Percentiles rank a stretch among this genome's conserved stretches.
phyloP scores from a whole-genome alignment of 2,888 invertebrate genomes.

The Ormyrus pomaceus region DNA sequence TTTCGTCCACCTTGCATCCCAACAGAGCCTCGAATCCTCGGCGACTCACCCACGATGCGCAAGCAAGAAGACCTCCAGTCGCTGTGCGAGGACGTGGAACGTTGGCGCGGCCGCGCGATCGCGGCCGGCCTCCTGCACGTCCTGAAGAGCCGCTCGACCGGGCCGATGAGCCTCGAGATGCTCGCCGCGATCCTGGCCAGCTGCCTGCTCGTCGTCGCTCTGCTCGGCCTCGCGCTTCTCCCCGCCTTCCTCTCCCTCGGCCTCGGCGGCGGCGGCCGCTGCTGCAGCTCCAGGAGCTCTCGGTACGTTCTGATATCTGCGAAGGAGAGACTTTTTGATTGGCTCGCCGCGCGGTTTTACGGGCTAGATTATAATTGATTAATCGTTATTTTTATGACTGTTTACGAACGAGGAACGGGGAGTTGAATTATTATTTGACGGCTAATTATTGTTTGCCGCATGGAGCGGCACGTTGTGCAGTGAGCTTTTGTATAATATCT shows the following conservation, averaged over 20 bases:
- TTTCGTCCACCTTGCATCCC: too few relatives aligned
- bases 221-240: slow-evolving; percentile 14
- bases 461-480: too few relatives aligned
- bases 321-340: too few relatives aligned
- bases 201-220: slow-evolving; percentile 19
- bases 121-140: background rate
- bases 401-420: too few relatives aligned
- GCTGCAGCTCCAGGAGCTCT: too few relatives aligned
- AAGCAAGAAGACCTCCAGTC: slow-evolving; percentile 13
- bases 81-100: background rate
- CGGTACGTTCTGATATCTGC: background rate
- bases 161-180: background rate
- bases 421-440: too few relatives aligned
- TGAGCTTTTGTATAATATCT: too few relatives aligned
- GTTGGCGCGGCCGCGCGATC: slow-evolving; percentile 4
- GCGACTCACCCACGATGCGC: background rate
- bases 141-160: background rate
- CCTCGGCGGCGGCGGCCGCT: background rate
- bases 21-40: too few relatives aligned
- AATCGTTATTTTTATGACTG: too few relatives aligned
- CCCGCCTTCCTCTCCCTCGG: background rate
- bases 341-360: too few relatives aligned
- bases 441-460: too few relatives aligned
- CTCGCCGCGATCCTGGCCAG: slow-evolving; percentile 4
- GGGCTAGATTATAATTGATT: too few relatives aligned